Percentiles rank a stretch among this genome's conserved stretches.
These are phyloP conservation scores for Dermatophagoides farinae DNA, from an alignment of 1,140 invertebrate species.

Conservation along the genomic window DNA sequence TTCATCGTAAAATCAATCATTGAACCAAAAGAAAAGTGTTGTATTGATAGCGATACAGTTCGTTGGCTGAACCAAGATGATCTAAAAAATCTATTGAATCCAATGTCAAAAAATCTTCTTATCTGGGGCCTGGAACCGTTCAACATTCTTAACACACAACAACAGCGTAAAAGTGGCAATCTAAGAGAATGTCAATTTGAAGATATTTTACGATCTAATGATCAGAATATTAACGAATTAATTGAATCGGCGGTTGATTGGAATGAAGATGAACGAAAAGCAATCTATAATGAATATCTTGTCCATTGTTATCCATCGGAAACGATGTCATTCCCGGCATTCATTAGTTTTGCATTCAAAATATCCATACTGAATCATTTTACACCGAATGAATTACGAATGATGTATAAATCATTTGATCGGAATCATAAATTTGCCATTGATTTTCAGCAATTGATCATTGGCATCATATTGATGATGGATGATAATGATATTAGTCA, in stretches of 20 bases:
- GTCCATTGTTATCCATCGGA: constrained; percentile 8
- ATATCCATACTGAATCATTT: neutral
- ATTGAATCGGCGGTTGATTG: neutral
- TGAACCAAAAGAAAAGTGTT: neutral
- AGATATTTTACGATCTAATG: no score
- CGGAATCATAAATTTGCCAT: neutral
- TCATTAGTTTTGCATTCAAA: neutral
- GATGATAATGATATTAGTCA: neutral
- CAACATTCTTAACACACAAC: no score
- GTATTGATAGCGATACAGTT: neutral
- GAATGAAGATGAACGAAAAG: neutral
- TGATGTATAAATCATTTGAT: neutral
- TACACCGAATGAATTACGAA: neutral
- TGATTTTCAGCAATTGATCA: neutral
- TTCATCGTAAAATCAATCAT: neutral
- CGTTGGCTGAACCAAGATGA: no score
- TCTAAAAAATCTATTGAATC: no score
- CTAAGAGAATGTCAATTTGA: no score
- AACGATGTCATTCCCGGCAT: constrained; percentile 1
- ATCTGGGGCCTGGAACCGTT: no score
- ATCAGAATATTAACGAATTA: no score
- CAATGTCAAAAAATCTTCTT: no score
- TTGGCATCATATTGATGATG: neutral
- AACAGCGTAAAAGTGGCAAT: no score
- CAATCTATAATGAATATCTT: neutral